Conservation (phyloP, 2,113 vertebrate genomes). For the Felis catus region F.catus_Fca126_mat1.0 CM031418.1:95230501-95231000, state of each 20-base stretch:
- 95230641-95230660: neutral
- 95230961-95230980: neutral
- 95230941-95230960: neutral
- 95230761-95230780: neutral
- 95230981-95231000: neutral
- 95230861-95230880: neutral
- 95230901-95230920: neutral
- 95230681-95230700: neutral
- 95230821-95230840: neutral
- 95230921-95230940: slow-evolving; percentile 13
- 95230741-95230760: neutral
- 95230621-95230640: neutral
- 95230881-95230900: neutral
- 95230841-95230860: neutral
- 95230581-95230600: neutral
- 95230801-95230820: neutral
- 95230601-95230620: neutral
- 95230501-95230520: neutral
- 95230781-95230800: neutral
- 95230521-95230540: neutral
- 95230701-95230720: neutral
- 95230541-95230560: neutral
- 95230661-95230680: neutral
- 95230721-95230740: neutral
- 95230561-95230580: neutral